A percentile compares a stretch with the other conserved stretches of the same genome.
These are phyloP conservation scores for Rhagonycha lutea DNA, from an alignment of 2,888 invertebrate genomes.

Conservation along the genomic window DNA sequence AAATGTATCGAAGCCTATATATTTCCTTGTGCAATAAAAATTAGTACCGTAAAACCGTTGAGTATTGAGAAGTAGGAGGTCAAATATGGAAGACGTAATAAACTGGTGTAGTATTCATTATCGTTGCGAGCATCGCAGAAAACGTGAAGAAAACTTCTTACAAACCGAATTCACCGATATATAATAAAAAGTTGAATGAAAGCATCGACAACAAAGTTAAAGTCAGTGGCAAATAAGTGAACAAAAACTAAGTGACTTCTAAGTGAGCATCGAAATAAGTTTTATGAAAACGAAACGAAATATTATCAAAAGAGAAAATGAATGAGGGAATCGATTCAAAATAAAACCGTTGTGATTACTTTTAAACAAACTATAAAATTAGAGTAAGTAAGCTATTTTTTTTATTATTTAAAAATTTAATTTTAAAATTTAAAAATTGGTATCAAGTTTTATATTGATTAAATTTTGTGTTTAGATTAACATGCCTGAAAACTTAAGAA, in stretches of 20 bases:
- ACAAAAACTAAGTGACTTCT: not conserved
- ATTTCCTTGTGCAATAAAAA: not conserved
- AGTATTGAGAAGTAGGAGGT: conserved; percentile 11
- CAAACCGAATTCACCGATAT: not conserved
- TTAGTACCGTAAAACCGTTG: not conserved
- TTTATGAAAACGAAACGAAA: not conserved
- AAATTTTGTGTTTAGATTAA: not conserved
- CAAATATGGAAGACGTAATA: conserved; percentile 6
- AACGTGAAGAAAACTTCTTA: conserved; percentile 11
- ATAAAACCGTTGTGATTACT: not conserved
- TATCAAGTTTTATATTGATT: not conserved
- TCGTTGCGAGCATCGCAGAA: conserved; percentile 5
- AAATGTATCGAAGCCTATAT: not conserved
- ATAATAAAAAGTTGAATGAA: not conserved
- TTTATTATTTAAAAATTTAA: too few relatives aligned
- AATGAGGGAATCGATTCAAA: not conserved
- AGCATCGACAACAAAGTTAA: not conserved
- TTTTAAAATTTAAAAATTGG: not conserved
- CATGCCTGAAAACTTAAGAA: not conserved
- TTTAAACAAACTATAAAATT: not conserved
- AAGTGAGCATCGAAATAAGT: not conserved
- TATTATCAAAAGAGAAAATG: not conserved
- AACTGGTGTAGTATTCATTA: conserved; percentile 11
- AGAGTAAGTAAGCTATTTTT: not conserved
- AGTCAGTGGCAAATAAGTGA: not conserved